Evolutionary conservation across 2,888 invertebrate genomes (phyloP).

Genomic region (Cordilura impudica): DNA sequence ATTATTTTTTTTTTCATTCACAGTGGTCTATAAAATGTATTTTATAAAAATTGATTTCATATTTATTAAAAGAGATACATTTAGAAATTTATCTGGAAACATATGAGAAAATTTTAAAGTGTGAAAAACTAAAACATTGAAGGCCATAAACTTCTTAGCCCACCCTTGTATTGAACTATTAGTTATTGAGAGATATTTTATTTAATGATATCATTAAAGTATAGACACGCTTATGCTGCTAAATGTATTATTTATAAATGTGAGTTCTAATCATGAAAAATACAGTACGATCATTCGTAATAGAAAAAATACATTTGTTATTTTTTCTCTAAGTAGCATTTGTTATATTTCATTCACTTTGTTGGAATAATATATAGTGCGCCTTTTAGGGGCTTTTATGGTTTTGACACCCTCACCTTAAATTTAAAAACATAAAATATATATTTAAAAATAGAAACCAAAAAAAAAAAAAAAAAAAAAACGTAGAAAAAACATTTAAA

Average conservation of each 20-base stretch:
- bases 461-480: constrained; percentile 3
- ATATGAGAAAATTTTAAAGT: no score
- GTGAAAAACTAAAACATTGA: no score
- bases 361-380: not conserved
- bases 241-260: constrained; percentile 4
- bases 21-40: no score
- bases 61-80: no score
- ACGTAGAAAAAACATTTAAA: constrained; percentile 24
- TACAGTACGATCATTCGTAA: not conserved
- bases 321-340: constrained; percentile 10
- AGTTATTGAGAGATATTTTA: constrained; percentile 1
- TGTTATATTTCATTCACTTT: constrained; percentile 1
- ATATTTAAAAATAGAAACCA: constrained; percentile 50
- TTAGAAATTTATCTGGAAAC: no score
- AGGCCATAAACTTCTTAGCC: not conserved
- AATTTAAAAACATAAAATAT: not conserved
- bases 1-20: no score
- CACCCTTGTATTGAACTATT: constrained; percentile 1
- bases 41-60: no score
- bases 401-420: constrained; percentile 48
- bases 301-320: not conserved
- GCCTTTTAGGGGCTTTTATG: constrained; percentile 21
- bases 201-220: constrained; percentile 47
- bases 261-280: not conserved
- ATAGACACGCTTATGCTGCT: constrained; percentile 47